A percentile compares a stretch with the other conserved stretches of the same genome.
Conservation (phyloP, 1,140 invertebrate genomes). For the Diorhabda elongata region DNA sequence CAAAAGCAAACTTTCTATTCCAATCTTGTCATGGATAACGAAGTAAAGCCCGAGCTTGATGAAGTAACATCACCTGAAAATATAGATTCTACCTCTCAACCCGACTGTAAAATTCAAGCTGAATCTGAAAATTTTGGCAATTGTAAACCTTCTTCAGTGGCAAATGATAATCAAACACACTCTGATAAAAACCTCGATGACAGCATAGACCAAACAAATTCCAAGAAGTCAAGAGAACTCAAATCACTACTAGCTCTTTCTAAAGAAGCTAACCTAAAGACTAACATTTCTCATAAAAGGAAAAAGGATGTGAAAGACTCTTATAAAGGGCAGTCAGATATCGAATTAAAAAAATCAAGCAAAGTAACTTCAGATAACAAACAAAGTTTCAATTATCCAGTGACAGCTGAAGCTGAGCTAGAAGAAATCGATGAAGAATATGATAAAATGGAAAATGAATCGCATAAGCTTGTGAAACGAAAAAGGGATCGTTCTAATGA, state of each 20-base stretch:
- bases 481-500: constrained; percentile 24
- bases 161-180: constrained; percentile 5
- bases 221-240: constrained; percentile 33
- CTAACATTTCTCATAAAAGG: constrained; percentile 40
- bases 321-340: constrained; percentile 8
- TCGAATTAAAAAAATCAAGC: constrained; percentile 9
- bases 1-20: too few relatives aligned
- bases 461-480: constrained; percentile 20
- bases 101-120: too few relatives aligned
- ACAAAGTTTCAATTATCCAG: constrained; percentile 26
- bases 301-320: constrained; percentile 25
- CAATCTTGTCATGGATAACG: too few relatives aligned
- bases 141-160: too few relatives aligned
- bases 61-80: too few relatives aligned
- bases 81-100: too few relatives aligned
- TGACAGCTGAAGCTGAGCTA: constrained; percentile 36
- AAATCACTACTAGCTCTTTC: constrained; percentile 39
- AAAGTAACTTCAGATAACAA: constrained; percentile 20
- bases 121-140: too few relatives aligned
- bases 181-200: constrained; percentile 11
- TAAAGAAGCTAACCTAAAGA: constrained; percentile 44
- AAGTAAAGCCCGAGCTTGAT: too few relatives aligned
- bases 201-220: constrained; percentile 18
- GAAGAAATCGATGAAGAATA: constrained; percentile 23
- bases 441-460: neutral